Conservation (phyloP, 2,113 vertebrate species). For the Nothoprocta perdicaria region DNA sequence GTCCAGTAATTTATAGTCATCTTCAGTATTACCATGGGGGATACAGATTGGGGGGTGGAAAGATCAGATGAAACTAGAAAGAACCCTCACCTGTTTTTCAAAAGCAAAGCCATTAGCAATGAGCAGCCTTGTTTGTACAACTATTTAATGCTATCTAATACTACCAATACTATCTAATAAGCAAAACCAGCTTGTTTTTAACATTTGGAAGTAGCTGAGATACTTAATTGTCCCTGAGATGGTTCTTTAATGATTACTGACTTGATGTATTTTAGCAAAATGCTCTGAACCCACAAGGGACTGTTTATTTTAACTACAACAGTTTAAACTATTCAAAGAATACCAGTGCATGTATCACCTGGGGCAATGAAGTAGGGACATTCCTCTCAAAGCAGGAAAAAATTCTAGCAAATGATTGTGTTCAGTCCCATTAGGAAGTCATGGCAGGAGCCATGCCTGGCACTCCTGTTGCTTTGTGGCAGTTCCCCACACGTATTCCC, state of each 20-base stretch:
- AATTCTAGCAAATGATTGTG: background rate
- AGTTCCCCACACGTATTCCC: background rate
- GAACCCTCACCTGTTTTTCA: background rate
- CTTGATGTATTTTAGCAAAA: background rate
- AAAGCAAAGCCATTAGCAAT: background rate
- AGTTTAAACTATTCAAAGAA: background rate
- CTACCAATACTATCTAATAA: background rate
- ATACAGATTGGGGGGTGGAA: background rate
- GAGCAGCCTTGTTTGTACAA: background rate
- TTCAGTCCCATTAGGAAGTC: background rate
- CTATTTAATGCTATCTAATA: background rate
- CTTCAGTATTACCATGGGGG: background rate
- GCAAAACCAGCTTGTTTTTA: slow-evolving; percentile 18
- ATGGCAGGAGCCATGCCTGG: background rate
- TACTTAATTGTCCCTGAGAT: background rate
- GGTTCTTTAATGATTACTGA: background rate
- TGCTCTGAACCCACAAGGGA: background rate
- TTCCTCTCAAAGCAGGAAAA: background rate
- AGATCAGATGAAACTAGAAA: background rate
- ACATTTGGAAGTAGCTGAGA: background rate
- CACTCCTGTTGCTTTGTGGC: background rate
- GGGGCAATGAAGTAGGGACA: background rate
- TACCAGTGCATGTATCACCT: background rate
- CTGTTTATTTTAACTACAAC: background rate
- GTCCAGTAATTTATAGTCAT: background rate